A percentile compares a stretch with the other conserved stretches of the same genome.
Evolutionary conservation across 2,113 vertebrate genomes (phyloP).

Genomic region (Saguinus midas): DNA sequence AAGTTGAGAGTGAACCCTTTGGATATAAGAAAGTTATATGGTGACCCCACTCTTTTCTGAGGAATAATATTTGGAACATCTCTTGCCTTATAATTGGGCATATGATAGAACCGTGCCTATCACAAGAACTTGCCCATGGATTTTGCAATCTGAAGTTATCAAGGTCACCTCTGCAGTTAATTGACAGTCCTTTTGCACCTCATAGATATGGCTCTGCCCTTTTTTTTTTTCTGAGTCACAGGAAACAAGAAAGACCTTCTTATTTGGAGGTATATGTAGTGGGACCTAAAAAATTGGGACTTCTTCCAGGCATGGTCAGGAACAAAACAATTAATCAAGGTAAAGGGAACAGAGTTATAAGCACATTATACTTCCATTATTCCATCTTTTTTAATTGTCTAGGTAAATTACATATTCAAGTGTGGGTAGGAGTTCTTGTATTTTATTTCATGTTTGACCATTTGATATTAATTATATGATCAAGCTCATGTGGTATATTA

Average conservation of each 20-base stretch:
- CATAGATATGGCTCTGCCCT: not conserved
- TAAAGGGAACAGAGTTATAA: conserved; percentile 40
- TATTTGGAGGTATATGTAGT: not conserved
- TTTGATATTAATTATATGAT: conserved; percentile 70
- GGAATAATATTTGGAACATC: not conserved
- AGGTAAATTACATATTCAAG: conserved; percentile 69
- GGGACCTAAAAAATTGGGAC: conserved; percentile 55
- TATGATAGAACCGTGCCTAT: not conserved
- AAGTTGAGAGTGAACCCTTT: not conserved
- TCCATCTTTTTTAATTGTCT: conserved; percentile 72
- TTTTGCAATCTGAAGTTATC: not conserved
- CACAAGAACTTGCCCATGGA: not conserved
- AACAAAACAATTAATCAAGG: conserved; percentile 72
- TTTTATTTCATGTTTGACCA: conserved; percentile 72
- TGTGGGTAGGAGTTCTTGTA: conserved; percentile 62
- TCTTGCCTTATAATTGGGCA: not conserved
- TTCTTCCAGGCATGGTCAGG: conserved; percentile 29
- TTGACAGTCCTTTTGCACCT: not conserved
- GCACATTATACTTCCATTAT: conserved; percentile 51
- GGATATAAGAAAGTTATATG: not conserved
- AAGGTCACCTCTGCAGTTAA: not conserved
- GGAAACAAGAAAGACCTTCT: conserved; percentile 17
- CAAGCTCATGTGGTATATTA: conserved; percentile 55
- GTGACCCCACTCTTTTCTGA: not conserved
- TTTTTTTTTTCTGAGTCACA: conserved; percentile 26